These are phyloP conservation scores for Balaeniceps rex DNA, from an alignment of 2,113 vertebrate species.

Conservation along the genomic window DNA sequence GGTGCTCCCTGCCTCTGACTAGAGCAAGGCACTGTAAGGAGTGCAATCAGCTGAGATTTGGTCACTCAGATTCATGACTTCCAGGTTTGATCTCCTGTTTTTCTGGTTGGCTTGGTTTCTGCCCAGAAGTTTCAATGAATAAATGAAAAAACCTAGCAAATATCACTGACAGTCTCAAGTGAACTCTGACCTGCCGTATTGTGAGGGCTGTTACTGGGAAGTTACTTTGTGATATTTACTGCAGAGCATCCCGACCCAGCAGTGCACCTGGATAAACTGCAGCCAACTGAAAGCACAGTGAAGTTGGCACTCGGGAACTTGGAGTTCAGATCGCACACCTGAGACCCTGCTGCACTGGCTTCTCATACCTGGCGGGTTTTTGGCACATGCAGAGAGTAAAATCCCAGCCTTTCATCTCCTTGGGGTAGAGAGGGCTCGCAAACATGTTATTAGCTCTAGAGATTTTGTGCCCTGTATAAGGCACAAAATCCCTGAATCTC, in stretches of 20 bases:
- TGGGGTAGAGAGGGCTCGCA: accelerated
- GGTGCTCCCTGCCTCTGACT: not conserved
- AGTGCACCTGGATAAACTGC: not conserved
- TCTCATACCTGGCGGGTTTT: not conserved
- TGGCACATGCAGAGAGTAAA: not conserved
- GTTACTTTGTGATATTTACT: not conserved
- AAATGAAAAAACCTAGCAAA: not conserved
- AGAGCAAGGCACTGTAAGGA: not conserved
- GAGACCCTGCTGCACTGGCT: not conserved
- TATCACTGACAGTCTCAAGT: not conserved
- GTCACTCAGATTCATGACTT: not conserved
- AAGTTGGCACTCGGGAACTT: not conserved
- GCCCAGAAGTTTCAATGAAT: not conserved
- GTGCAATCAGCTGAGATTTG: not conserved
- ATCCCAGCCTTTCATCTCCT: not conserved
- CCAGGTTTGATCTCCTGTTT: not conserved
- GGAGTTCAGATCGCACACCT: not conserved
- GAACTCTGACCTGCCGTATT: not conserved
- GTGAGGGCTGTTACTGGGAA: not conserved
- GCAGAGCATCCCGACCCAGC: not conserved
- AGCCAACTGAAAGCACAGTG: not conserved
- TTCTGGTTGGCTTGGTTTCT: conserved; percentile 10
- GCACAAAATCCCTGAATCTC: not conserved
- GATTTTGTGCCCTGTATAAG: not conserved
- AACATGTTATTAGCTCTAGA: not conserved